Evolutionary conservation across 53 echinoderm and acorn worm species (phyloP).

Genomic region (Zoroaster sp.): DNA sequence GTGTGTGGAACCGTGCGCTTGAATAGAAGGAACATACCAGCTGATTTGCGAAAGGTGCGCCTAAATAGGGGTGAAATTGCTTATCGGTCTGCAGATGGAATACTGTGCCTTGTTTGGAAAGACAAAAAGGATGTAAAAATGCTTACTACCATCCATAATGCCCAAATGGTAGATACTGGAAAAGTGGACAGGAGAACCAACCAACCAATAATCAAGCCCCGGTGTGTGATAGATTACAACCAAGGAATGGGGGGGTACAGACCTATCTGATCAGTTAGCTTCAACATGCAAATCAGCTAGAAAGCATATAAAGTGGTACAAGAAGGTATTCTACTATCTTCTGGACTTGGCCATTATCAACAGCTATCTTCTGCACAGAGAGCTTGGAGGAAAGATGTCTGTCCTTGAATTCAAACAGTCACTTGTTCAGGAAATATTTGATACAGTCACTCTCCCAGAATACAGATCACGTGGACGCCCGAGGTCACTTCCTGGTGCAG

Average conservation of each 20-base stretch:
- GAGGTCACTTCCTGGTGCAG: slow-evolving; percentile 9
- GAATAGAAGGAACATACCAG: slow-evolving; percentile 10
- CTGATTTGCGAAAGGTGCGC: not conserved
- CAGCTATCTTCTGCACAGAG: slow-evolving; percentile 5
- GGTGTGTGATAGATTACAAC: slow-evolving; percentile 1
- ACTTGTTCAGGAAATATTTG: not conserved
- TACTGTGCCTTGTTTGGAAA: slow-evolving; percentile 19
- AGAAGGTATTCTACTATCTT: slow-evolving; percentile 16
- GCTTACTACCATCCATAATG: slow-evolving; percentile 10
- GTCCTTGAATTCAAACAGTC: not conserved
- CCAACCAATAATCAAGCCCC: not conserved
- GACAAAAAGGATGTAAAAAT: slow-evolving; percentile 22
- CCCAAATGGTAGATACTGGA: slow-evolving; percentile 16
- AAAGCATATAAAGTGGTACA: slow-evolving; percentile 19
- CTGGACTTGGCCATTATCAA: slow-evolving; percentile 25
- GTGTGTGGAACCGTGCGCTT: not conserved
- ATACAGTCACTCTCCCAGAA: not conserved
- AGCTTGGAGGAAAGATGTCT: slow-evolving; percentile 9
- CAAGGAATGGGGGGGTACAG: not conserved
- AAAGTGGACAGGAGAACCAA: slow-evolving; percentile 20
- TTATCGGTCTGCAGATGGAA: slow-evolving; percentile 2
- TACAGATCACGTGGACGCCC: slow-evolving; percentile 6
- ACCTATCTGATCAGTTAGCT: not conserved
- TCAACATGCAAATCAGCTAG: slow-evolving; percentile 20
- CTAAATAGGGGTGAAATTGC: not conserved